Percentiles rank a stretch among this genome's conserved stretches.
Evolutionary conservation across 1,140 invertebrate genomes (phyloP).

Genomic region (Meloidogyne hapla): DNA sequence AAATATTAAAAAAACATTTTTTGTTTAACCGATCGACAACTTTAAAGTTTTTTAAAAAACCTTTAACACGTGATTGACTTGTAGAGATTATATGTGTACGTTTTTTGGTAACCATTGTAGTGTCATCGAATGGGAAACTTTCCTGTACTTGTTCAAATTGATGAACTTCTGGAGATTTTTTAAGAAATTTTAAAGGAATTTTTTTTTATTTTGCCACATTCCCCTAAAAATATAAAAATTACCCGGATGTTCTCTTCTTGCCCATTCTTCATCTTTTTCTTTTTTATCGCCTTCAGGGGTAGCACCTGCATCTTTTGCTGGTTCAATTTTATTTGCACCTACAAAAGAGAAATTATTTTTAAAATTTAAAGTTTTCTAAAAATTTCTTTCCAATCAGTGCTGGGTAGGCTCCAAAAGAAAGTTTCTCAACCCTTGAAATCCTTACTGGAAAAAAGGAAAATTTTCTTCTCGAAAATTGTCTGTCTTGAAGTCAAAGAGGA

Average conservation of each 20-base stretch:
- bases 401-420: too few relatives aligned
- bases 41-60: background rate
- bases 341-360: conserved; percentile 5
- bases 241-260: conserved; percentile 15
- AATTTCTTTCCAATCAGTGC: too few relatives aligned
- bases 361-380: too few relatives aligned
- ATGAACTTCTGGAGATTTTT: conserved; percentile 18
- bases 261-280: conserved; percentile 24
- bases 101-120: conserved; percentile 21
- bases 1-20: background rate
- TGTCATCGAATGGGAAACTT: conserved; percentile 18
- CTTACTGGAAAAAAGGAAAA: too few relatives aligned
- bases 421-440: too few relatives aligned
- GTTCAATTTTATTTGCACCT: conserved; percentile 27
- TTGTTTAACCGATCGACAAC: background rate
- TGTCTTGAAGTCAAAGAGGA: too few relatives aligned
- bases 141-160: conserved; percentile 19
- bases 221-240: background rate
- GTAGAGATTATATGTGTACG: conserved; percentile 18
- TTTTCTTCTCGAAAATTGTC: too few relatives aligned
- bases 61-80: conserved; percentile 25
- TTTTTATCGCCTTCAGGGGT: background rate
- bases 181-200: background rate
- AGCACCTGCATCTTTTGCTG: conserved; percentile 6
- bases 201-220: conserved; percentile 4